Percentiles rank a stretch among this genome's conserved stretches.
phyloP scores from a whole-genome alignment of 1,140 invertebrate genomes.

The Drosophila triauraria region DNA sequence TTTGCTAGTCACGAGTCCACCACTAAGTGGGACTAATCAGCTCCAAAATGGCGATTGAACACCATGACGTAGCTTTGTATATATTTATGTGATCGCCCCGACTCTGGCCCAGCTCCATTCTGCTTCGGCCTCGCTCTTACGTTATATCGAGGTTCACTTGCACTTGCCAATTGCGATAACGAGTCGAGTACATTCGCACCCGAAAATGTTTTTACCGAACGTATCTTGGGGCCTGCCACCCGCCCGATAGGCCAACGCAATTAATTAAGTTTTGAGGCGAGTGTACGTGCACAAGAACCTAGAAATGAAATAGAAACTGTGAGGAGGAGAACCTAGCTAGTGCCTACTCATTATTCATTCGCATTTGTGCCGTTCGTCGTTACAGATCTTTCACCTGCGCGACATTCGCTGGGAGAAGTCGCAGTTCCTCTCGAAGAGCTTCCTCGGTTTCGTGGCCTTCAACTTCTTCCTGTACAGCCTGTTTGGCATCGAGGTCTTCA shows the following conservation, averaged over 20 bases:
- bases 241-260: slow-evolving; percentile 11
- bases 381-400: slow-evolving; percentile 94
- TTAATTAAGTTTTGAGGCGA: slow-evolving; percentile 40
- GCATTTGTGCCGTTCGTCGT: slow-evolving; percentile 63
- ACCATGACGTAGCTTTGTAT: slow-evolving; percentile 18
- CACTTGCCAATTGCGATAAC: slow-evolving; percentile 35
- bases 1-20: slow-evolving; percentile 35
- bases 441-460: slow-evolving; percentile 95
- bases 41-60: slow-evolving; percentile 18
- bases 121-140: neutral
- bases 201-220: slow-evolving; percentile 42
- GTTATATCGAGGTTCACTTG: slow-evolving; percentile 20
- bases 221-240: slow-evolving; percentile 22
- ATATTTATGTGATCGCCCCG: slow-evolving; percentile 13
- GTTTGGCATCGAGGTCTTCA: slow-evolving; percentile 91
- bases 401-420: slow-evolving; percentile 94
- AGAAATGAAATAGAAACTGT: slow-evolving; percentile 15
- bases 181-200: slow-evolving; percentile 21
- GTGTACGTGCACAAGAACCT: slow-evolving; percentile 14
- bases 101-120: neutral
- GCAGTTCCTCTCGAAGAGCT: slow-evolving; percentile 96
- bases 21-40: slow-evolving; percentile 28
- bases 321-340: neutral
- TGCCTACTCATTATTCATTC: slow-evolving; percentile 8
- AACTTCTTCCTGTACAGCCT: slow-evolving; percentile 95